Conservation (phyloP, 1,140 invertebrate genomes). For the Telenomus remus region DNA sequence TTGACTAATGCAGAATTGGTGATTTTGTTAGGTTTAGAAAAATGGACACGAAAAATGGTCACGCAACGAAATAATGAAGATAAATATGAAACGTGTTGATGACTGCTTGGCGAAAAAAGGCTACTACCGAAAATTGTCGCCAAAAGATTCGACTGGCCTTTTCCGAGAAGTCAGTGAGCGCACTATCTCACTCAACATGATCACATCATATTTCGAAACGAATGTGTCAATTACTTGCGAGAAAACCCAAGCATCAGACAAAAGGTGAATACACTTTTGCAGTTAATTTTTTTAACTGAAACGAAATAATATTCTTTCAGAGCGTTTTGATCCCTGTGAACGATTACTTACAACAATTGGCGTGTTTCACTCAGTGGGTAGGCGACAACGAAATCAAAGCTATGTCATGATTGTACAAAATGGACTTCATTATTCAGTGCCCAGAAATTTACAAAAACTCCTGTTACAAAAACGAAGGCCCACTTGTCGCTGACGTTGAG, state of each 20-base stretch:
- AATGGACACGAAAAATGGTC: conserved; percentile 27
- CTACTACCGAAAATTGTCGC: conserved; percentile 87
- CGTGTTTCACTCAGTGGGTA: conserved; percentile 81
- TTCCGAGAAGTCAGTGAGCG: conserved; percentile 91
- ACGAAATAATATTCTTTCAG: too few species aligned
- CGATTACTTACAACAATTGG: conserved; percentile 81
- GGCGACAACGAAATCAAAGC: conserved; percentile 82
- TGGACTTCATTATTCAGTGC: conserved; percentile 87
- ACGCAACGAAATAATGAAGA: conserved; percentile 55
- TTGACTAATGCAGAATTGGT: not conserved
- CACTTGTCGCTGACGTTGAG: conserved; percentile 86
- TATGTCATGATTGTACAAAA: conserved; percentile 82
- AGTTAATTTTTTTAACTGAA: too few species aligned
- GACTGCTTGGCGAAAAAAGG: conserved; percentile 85
- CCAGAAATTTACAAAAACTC: conserved; percentile 75
- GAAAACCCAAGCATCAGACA: conserved; percentile 76
- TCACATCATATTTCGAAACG: conserved; percentile 82
- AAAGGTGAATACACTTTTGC: too few species aligned
- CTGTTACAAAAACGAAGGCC: conserved; percentile 80
- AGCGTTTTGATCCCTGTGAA: conserved; percentile 78
- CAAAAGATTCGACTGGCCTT: conserved; percentile 88
- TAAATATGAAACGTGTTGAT: conserved; percentile 78
- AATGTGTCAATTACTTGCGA: conserved; percentile 83
- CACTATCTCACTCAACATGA: conserved; percentile 87
- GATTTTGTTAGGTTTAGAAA: not conserved